A percentile compares a stretch with the other conserved stretches of the same genome.
phyloP scores from a whole-genome alignment of 2,888 invertebrate genomes.

The Galerucella calmariensis region DNA sequence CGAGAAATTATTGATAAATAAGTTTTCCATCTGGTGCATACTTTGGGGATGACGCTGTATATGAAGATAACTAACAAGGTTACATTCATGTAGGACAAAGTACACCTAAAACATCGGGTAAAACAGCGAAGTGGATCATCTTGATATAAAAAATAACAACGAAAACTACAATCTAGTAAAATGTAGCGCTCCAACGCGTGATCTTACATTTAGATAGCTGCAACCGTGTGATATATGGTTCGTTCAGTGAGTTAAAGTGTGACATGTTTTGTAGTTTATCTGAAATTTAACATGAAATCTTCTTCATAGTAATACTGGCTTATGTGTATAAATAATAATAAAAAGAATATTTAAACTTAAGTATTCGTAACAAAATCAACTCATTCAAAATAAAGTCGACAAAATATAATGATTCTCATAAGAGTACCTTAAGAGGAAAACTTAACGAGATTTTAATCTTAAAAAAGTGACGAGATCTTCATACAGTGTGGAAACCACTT shows the following conservation, averaged over 20 bases:
- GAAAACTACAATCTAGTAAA: not conserved
- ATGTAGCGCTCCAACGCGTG: not conserved
- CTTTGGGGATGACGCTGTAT: no score
- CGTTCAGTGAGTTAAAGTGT: not conserved
- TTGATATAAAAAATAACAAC: not conserved
- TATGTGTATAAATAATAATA: not conserved
- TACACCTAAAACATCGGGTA: not conserved
- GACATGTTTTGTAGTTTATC: conserved; percentile 1
- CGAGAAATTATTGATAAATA: no score
- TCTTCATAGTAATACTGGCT: not conserved
- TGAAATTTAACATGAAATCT: not conserved
- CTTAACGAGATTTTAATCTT: not conserved
- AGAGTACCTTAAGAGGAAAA: not conserved
- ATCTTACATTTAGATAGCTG: conserved; percentile 2
- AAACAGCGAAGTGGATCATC: conserved; percentile 1
- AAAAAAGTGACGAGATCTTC: not conserved
- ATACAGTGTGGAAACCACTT: no score
- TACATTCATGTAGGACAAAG: not conserved
- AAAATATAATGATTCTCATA: not conserved
- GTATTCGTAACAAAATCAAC: not conserved
- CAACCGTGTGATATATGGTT: not conserved
- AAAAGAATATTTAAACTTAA: not conserved
- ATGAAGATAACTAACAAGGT: not conserved
- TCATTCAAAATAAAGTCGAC: not conserved
- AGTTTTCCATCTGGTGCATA: no score